These are phyloP conservation scores for Miichthys miiuy DNA, from an alignment of 2,797 vertebrate species.

Conservation along the genomic window DNA sequence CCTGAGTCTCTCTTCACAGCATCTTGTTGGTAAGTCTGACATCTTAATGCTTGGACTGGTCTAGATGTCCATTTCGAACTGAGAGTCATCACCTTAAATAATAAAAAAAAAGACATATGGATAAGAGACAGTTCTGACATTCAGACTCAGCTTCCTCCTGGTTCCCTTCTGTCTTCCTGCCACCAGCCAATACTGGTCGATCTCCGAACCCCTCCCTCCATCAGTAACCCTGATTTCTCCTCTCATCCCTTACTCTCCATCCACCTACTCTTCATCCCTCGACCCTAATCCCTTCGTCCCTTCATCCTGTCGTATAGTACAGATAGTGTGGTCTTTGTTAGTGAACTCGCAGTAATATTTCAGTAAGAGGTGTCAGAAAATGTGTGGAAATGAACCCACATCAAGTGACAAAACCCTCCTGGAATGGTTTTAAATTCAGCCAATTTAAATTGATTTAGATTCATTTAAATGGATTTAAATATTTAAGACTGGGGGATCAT, in stretches of 20 bases:
- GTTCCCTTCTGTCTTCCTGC: too few relatives aligned
- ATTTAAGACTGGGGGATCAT: not conserved
- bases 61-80: conserved; percentile 88
- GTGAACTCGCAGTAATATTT: too few relatives aligned
- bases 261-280: too few relatives aligned
- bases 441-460: not conserved
- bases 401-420: conserved; percentile 29
- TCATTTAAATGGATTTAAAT: not conserved
- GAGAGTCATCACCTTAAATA: conserved; percentile 81
- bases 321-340: too few relatives aligned
- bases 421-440: conserved; percentile 54
- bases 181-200: too few relatives aligned
- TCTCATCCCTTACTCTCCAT: too few relatives aligned
- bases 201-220: too few relatives aligned
- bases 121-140: too few relatives aligned
- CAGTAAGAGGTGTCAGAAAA: conserved; percentile 32
- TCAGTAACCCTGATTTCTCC: too few relatives aligned
- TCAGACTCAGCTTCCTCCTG: too few relatives aligned
- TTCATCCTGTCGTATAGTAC: too few relatives aligned
- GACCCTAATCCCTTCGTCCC: too few relatives aligned
- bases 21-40: conserved; percentile 40
- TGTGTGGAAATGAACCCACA: conserved; percentile 36
- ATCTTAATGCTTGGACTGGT: conserved; percentile 7
- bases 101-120: conserved; percentile 5
- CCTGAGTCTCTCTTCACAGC: conserved; percentile 51